These are phyloP conservation scores for Lepus oiostolus DNA, from an alignment of 2,797 vertebrate species.

Conservation along the genomic window DNA sequence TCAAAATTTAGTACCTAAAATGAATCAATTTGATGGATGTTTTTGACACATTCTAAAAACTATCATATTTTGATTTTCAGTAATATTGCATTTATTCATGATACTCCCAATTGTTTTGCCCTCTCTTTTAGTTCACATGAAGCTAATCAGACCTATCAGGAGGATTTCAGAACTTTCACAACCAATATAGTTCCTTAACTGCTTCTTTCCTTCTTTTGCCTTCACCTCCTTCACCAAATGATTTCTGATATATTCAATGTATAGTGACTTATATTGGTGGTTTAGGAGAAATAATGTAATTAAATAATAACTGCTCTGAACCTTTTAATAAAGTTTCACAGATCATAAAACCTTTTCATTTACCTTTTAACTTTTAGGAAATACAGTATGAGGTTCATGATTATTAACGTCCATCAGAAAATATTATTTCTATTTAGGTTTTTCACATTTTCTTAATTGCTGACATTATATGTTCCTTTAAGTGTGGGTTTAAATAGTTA, in stretches of 20 bases:
- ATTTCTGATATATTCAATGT: conserved; percentile 5
- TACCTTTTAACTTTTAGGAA: conserved; percentile 37
- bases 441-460: conserved; percentile 44
- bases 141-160: conserved; percentile 28
- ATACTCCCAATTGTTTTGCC: conserved; percentile 56
- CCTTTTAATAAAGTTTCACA: background rate
- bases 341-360: conserved; percentile 34
- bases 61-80: conserved; percentile 69
- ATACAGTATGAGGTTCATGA: background rate
- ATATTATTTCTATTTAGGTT: background rate
- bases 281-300: background rate
- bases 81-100: conserved; percentile 50
- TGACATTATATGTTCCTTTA: conserved; percentile 25
- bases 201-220: background rate
- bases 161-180: conserved; percentile 8
- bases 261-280: background rate
- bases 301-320: background rate
- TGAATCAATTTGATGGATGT: conserved; percentile 67
- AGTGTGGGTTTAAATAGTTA: background rate
- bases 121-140: conserved; percentile 31
- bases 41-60: conserved; percentile 66
- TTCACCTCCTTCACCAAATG: background rate
- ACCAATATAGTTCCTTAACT: conserved; percentile 21
- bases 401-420: conserved; percentile 47
- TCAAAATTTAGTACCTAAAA: conserved; percentile 52